Conservation (phyloP, 2,888 invertebrate genomes). For the Loripinus fragilis region DNA sequence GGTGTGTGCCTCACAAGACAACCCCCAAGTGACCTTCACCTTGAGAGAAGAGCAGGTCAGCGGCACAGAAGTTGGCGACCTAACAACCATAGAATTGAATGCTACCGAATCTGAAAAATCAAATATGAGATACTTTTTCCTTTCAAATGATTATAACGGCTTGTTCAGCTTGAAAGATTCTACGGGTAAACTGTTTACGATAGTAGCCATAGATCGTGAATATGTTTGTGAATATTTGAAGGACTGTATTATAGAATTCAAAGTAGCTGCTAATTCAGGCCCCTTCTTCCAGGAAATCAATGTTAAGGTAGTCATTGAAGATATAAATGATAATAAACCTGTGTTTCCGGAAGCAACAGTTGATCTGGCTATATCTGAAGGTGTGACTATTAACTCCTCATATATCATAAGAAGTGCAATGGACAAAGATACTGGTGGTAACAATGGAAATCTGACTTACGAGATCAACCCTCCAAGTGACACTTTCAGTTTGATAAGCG, state of each 20-base stretch:
- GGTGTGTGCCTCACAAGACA: constrained; percentile 36
- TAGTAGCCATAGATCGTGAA: constrained; percentile 56
- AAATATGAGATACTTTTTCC: constrained; percentile 31
- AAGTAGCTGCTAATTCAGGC: constrained; percentile 34
- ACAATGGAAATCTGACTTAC: constrained; percentile 54
- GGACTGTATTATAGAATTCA: constrained; percentile 42
- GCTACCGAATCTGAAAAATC: constrained; percentile 28
- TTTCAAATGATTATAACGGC: constrained; percentile 18
- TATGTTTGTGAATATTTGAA: constrained; percentile 32
- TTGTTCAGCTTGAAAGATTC: constrained; percentile 47
- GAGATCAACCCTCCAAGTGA: constrained; percentile 45
- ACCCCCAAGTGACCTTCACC: constrained; percentile 40
- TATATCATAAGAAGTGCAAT: constrained; percentile 42
- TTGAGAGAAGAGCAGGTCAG: constrained; percentile 38
- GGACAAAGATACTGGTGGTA: constrained; percentile 50
- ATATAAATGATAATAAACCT: constrained; percentile 70
- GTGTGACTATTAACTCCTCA: constrained; percentile 32
- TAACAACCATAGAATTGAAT: constrained; percentile 30
- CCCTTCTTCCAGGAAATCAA: constrained; percentile 56
- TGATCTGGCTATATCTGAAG: constrained; percentile 44
- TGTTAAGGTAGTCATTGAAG: constrained; percentile 61
- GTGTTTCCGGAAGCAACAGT: constrained; percentile 50
- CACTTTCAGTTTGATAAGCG: constrained; percentile 40
- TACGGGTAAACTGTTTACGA: constrained; percentile 47
- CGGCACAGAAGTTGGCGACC: constrained; percentile 36